phyloP scores from a whole-genome alignment of 2,113 vertebrate species.

The Pimephales promelas region DNA sequence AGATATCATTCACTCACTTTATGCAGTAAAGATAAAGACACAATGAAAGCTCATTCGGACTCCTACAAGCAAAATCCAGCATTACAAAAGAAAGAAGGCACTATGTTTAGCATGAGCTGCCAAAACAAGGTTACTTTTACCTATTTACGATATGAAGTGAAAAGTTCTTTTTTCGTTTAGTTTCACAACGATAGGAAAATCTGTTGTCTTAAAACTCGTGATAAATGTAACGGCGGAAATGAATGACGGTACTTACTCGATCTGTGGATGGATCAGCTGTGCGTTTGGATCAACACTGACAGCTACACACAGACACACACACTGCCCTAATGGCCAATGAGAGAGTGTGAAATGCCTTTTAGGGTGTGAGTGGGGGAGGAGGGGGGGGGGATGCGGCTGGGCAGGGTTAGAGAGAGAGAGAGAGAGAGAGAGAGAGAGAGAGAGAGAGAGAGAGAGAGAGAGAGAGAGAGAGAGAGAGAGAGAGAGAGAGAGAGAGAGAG shows the following conservation, averaged over 20 bases:
- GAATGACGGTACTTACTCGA: conserved; percentile 30
- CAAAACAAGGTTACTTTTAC: not conserved
- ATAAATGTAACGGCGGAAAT: not conserved
- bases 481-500: conserved; percentile 34
- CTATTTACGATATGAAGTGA: not conserved
- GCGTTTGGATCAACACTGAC: conserved; percentile 27
- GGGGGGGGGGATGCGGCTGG: no score
- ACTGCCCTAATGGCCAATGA: conserved; percentile 14
- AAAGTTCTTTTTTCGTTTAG: not conserved
- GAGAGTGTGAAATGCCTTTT: conserved; percentile 56
- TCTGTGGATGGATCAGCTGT: conserved; percentile 29
- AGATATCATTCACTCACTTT: not conserved
- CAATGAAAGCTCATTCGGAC: not conserved
- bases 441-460: not conserved
- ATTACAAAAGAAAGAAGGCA: not conserved
- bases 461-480: conserved; percentile 36
- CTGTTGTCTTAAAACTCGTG: not conserved
- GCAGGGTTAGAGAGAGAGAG: not conserved
- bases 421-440: conserved; percentile 24
- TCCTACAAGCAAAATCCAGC: not conserved
- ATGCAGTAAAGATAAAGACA: not conserved
- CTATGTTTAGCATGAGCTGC: not conserved
- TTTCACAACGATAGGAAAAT: not conserved
- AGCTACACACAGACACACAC: conserved; percentile 8
- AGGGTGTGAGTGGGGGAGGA: conserved; percentile 28